These are phyloP conservation scores for Coecobrya sp. DNA, from an alignment of 2,888 invertebrate genomes.

Conservation along the genomic window DNA sequence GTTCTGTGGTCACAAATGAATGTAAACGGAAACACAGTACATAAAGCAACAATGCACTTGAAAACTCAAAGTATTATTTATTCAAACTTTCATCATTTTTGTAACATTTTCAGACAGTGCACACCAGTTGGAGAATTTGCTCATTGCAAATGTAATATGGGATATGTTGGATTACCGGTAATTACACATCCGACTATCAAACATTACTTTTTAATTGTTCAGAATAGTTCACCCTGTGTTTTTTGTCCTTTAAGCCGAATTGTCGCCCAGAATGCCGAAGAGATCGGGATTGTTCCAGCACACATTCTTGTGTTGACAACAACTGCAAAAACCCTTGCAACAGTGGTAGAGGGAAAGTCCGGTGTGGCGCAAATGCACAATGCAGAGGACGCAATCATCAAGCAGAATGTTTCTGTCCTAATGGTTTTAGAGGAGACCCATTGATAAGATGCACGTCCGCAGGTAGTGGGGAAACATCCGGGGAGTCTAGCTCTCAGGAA, in stretches of 20 bases:
- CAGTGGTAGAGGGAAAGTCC: constrained; percentile 33
- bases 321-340: constrained; percentile 78
- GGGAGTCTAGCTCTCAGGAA: constrained; percentile 53
- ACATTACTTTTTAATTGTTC: too few relatives aligned
- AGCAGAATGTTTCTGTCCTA: constrained; percentile 77
- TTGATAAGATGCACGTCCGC: constrained; percentile 54
- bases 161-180: constrained; percentile 74
- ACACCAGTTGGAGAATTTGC: constrained; percentile 79
- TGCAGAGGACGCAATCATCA: constrained; percentile 73
- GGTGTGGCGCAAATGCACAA: constrained; percentile 69
- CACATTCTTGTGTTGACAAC: constrained; percentile 70
- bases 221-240: too few relatives aligned
- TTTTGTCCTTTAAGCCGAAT: constrained; percentile 76
- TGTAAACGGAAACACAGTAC: too few relatives aligned
- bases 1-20: too few relatives aligned
- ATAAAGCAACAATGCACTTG: too few relatives aligned
- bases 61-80: too few relatives aligned
- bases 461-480: constrained; percentile 25
- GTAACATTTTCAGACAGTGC: constrained; percentile 70
- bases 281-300: constrained; percentile 69
- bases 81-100: not conserved
- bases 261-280: constrained; percentile 78
- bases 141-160: constrained; percentile 78
- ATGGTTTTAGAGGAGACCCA: constrained; percentile 71
- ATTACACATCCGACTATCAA: too few relatives aligned